Evolutionary conservation across 2,113 vertebrate genomes (phyloP).

Genomic region (Neodon shergylaensis): DNA sequence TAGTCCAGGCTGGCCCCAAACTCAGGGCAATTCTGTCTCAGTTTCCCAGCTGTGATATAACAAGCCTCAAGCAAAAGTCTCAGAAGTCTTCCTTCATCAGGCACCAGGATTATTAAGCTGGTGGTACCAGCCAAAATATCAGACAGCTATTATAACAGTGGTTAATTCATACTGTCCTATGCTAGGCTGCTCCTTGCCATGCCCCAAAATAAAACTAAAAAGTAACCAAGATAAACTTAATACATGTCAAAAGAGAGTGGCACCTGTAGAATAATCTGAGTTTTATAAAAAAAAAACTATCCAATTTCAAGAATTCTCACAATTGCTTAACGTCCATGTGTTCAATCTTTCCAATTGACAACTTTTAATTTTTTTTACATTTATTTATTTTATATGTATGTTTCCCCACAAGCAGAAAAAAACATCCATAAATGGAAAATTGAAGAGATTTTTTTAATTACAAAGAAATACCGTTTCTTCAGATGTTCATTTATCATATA

Average conservation of each 20-base stretch:
- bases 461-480: neutral
- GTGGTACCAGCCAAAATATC: neutral
- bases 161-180: neutral
- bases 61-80: neutral
- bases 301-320: neutral
- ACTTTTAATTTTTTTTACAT: neutral
- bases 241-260: neutral
- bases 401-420: neutral
- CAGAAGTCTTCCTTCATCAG: neutral
- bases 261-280: neutral
- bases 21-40: neutral
- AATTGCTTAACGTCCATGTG: slow-evolving; percentile 16
- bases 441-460: neutral
- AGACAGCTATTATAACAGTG: neutral
- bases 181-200: neutral
- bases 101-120: neutral
- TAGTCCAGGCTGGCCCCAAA: neutral
- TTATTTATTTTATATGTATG: neutral
- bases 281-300: neutral
- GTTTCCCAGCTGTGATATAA: neutral
- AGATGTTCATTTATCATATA: neutral
- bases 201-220: neutral
- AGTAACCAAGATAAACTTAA: neutral
- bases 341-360: slow-evolving; percentile 31
- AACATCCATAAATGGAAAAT: neutral